Conservation (phyloP, 2,888 invertebrate species). For the Lamproptera curius region DNA sequence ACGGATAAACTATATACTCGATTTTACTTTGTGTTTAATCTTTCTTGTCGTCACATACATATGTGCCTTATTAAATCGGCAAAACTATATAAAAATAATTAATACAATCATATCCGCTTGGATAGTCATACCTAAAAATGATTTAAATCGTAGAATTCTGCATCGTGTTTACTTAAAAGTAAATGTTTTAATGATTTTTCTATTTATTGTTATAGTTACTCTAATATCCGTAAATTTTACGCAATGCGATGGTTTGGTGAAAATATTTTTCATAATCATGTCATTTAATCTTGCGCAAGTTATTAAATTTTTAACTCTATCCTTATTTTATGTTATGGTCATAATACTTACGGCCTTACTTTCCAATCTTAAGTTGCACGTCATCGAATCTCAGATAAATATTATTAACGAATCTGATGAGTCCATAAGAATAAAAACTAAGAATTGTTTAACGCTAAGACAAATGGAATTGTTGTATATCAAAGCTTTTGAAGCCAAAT, state of each 20-base stretch:
- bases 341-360: constrained; percentile 43
- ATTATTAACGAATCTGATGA: constrained; percentile 26
- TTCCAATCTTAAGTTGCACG: constrained; percentile 38
- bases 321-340: constrained; percentile 47
- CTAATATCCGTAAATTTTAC: constrained; percentile 47
- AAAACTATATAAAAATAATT: constrained; percentile 45
- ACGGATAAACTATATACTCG: constrained; percentile 53
- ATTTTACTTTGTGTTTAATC: constrained; percentile 37
- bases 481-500: constrained; percentile 44
- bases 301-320: constrained; percentile 47
- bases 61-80: constrained; percentile 42
- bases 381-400: constrained; percentile 28
- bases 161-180: constrained; percentile 38
- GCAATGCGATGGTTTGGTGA: constrained; percentile 46
- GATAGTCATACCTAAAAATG: constrained; percentile 32
- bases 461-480: constrained; percentile 47
- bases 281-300: constrained; percentile 52
- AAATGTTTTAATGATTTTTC: constrained; percentile 30
- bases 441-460: constrained; percentile 34
- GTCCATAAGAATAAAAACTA: constrained; percentile 34
- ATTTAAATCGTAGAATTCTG: constrained; percentile 32
- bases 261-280: constrained; percentile 45
- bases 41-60: constrained; percentile 44
- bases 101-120: constrained; percentile 41
- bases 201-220: constrained; percentile 32